Conservation (phyloP, 2,888 invertebrate species). For the Heliconius ismenius region DNA sequence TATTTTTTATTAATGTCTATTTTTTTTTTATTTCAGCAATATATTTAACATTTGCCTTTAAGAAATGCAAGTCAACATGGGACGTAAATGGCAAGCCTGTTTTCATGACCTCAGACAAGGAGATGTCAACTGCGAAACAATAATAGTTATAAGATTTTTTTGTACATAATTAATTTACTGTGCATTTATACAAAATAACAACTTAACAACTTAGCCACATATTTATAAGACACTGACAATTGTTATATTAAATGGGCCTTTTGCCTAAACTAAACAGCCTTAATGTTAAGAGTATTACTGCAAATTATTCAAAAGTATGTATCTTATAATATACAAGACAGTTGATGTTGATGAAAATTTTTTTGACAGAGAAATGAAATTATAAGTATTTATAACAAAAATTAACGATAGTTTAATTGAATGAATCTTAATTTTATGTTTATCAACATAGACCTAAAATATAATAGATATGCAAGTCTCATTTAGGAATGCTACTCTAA, state of each 20-base stretch:
- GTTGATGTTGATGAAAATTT: neutral
- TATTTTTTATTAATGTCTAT: neutral
- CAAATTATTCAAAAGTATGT: neutral
- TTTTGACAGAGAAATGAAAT: neutral
- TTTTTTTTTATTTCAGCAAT: conserved; percentile 81
- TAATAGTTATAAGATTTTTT: conserved; percentile 17
- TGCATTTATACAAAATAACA: neutral
- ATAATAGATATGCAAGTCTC: no score
- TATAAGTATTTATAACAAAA: neutral
- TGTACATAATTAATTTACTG: conserved; percentile 4
- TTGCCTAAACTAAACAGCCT: neutral
- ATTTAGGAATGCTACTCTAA: no score
- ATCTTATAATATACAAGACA: neutral
- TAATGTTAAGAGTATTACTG: neutral
- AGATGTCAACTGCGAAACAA: conserved; percentile 9
- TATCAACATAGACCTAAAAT: neutral
- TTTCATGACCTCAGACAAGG: conserved; percentile 23
- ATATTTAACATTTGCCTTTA: conserved; percentile 89
- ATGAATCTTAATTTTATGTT: neutral
- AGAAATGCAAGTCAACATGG: conserved; percentile 86
- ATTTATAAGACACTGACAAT: no score
- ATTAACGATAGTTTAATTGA: neutral
- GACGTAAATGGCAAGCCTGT: conserved; percentile 78
- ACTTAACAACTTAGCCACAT: neutral
- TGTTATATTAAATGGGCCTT: neutral